These are phyloP conservation scores for Manis pentadactyla DNA, from an alignment of 2,797 vertebrate genomes.

Conservation along the genomic window DNA sequence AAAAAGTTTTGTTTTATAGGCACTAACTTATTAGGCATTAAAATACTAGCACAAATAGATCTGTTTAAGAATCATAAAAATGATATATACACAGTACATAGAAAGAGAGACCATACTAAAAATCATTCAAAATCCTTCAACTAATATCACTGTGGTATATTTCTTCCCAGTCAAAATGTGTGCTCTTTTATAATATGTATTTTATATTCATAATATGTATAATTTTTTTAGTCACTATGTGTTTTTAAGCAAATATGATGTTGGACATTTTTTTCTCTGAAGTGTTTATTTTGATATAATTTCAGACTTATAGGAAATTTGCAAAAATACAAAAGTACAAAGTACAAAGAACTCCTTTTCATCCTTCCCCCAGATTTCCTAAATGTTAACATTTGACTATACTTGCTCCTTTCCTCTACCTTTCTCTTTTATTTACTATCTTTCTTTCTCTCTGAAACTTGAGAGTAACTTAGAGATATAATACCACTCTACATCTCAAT, in stretches of 20 bases:
- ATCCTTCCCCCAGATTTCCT: too few relatives aligned
- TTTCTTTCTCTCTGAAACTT: not conserved
- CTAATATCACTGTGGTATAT: not conserved
- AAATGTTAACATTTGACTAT: not conserved
- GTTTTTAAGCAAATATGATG: not conserved
- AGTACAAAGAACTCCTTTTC: too few relatives aligned
- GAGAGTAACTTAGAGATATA: not conserved
- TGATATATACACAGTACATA: not conserved
- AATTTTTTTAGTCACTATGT: too few relatives aligned
- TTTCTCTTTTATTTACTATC: not conserved
- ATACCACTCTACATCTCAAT: not conserved
- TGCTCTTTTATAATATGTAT: not conserved
- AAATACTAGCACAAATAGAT: not conserved
- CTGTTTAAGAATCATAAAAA: constrained; percentile 22
- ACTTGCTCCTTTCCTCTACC: not conserved
- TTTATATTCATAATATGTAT: not conserved
- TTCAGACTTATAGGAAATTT: too few relatives aligned
- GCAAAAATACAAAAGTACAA: too few relatives aligned
- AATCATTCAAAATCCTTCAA: constrained; percentile 19
- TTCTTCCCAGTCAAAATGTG: not conserved
- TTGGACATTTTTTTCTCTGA: not conserved
- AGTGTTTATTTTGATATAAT: constrained; percentile 1
- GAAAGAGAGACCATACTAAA: not conserved
- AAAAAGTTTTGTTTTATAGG: not conserved
- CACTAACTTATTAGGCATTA: not conserved